Base-by-base conservation (phyloP, 2,113 vertebrate species). In the Excalfactoria chinensis region DNA sequence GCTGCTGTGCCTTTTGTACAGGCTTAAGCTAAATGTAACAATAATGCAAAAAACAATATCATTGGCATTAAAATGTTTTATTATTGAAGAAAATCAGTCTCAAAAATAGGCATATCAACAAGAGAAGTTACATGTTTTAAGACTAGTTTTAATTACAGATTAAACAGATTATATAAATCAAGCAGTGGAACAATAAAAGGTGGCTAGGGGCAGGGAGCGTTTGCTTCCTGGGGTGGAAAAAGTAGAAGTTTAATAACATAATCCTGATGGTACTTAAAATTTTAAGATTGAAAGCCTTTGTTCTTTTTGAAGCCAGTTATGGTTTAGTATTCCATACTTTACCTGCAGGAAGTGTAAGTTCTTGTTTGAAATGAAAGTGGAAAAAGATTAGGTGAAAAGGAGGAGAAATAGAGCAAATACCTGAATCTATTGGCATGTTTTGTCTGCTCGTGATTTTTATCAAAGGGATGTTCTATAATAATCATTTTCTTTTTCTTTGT, bases 91-190 rank as follows among this genome's bases (percentile, higher is more conserved):
- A 94, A 91, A 77, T 30, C 48, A 71, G n/a, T 84, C 56, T 74
- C 67, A 51, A 83, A 96, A 72, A 16, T 67, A 80, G 28, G 72
- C 86, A 76, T 93, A 84, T 78, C 71, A 43, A 48, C 35, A 32
- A 89, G 55, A 22, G 56, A 89, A 78, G 56, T 40, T 53, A 73
- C 7, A 1, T 13, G 11, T 64, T 95, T 95, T 92, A 81, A 93
- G 17, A 77, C 37, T 49, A 28, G 72, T 40, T 66, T 93, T 96
- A 82, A 87, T 93, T 90, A 72, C 23, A 58, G 62, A 46, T 95
- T 88, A 70, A 89, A 44, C 19, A 73, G 74, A 75, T 78, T 69
- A 86, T 83, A n/a, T 75, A 85, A 81, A 76, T 78, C 34, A 59
- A 85, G 96, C 3, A 4, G 5, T 43, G 22, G 40, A 95, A 86